Base-by-base conservation (phyloP, 2,888 invertebrate genomes). In the Chrysodeixis includens region DNA sequence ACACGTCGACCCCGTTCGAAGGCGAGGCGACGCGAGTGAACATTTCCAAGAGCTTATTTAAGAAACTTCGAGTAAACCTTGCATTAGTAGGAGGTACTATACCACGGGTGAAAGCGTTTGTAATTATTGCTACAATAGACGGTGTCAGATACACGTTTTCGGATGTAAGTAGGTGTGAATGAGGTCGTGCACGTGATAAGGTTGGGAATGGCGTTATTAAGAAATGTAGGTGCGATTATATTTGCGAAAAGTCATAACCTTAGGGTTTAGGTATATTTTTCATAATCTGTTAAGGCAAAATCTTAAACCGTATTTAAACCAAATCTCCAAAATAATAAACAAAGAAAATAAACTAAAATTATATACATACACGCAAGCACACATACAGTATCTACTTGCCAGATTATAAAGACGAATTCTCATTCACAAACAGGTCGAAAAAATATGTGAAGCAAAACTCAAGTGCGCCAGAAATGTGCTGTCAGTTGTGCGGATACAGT, bases 401-500 rank as follows among this genome's bases (percentile, higher is more conserved):
- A 32, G 49, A 6, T 18, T 35, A 54, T 26, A 70, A 76, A 83
- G 83, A 83, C 84, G 83, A 88, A 83, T 87, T 87, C 85, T 82
- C 83, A 83, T 79, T 76, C 71, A 57, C 56, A 54, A 56, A 62
- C 51, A 63, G n/a, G 26, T 58, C 44, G 32, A 54, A 54, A 74
- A 77, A 30, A 79, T 76, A 74, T 76, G 62, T 66, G 69, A 56
- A 55, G 9, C 53, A 53, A 56, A 30, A 63, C 30, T 61, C 7
- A 40, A 62, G 57, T 62, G 67, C 52, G 26, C 56, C 32, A 72
- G 75, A 73, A 78, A 92, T 93, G 93, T 80, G 83, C 81, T 78
- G 71, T 75, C 83, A 83, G 83, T 83, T 83, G 69, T 87, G 84
- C 67, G 91, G 88, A 56, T 88, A 89, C 75, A 92, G 92, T 64